phyloP scores from a whole-genome alignment of 1,140 invertebrate species.

The Heliconius congener region DNA sequence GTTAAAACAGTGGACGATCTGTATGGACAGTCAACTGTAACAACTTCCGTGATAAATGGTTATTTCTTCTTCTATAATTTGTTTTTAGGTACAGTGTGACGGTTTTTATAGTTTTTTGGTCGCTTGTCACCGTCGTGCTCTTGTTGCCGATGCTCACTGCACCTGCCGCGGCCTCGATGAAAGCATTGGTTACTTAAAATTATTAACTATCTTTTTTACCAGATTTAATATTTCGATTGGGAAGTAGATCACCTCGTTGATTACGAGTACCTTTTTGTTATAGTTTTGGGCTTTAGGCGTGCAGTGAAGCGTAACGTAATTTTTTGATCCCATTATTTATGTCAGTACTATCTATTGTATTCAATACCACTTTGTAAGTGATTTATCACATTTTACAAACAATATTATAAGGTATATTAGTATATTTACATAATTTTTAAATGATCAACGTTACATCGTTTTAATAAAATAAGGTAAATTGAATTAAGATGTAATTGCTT shows the following conservation, averaged over 20 bases:
- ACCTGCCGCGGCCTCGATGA: constrained; percentile 62
- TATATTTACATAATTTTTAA: constrained; percentile 34
- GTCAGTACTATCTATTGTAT: constrained; percentile 35
- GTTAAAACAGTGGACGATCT: constrained; percentile 72
- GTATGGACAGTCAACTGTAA: constrained; percentile 75
- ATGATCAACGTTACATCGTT: neutral
- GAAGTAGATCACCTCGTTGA: constrained; percentile 76
- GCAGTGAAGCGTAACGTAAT: constrained; percentile 60
- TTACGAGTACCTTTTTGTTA: constrained; percentile 76
- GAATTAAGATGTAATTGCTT: neutral
- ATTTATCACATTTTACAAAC: constrained; percentile 6
- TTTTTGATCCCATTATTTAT: constrained; percentile 63
- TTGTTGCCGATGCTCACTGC: constrained; percentile 59
- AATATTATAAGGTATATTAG: constrained; percentile 2
- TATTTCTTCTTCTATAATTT: constrained; percentile 77
- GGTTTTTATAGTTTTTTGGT: constrained; percentile 64
- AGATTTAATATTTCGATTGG: constrained; percentile 73
- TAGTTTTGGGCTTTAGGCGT: constrained; percentile 61
- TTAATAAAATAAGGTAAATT: neutral
- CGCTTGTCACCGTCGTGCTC: constrained; percentile 49
- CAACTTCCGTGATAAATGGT: constrained; percentile 76
- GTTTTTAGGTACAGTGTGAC: constrained; percentile 74
- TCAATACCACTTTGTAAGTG: constrained; percentile 33
- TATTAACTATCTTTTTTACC: constrained; percentile 76
- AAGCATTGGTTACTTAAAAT: constrained; percentile 70